Conservation (phyloP, 2,797 vertebrate species). For the Scolopax rusticola region DNA sequence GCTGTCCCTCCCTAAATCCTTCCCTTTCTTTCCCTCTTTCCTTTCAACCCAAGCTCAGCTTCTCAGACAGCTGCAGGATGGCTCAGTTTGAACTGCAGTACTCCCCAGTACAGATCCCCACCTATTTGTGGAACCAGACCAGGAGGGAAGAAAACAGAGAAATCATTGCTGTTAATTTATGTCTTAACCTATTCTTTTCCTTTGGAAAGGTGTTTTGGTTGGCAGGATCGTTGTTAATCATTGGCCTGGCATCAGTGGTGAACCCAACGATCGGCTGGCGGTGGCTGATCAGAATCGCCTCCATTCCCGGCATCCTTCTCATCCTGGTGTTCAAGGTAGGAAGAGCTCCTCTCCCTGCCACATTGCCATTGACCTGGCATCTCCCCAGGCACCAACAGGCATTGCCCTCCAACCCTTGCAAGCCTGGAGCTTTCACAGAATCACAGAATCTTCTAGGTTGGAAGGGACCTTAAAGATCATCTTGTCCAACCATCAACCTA, state of each 20-base stretch:
- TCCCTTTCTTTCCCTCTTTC: neutral
- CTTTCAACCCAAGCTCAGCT: neutral
- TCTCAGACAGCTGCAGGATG: neutral
- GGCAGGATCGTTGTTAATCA: constrained; percentile 90
- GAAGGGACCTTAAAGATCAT: too few species aligned
- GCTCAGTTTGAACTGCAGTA: neutral
- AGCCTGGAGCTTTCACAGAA: too few species aligned
- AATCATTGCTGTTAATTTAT: neutral
- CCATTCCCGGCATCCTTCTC: constrained; percentile 89
- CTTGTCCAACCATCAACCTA: too few species aligned
- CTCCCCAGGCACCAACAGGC: neutral
- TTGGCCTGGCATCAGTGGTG: constrained; percentile 88
- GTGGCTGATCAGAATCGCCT: constrained; percentile 92
- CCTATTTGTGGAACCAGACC: neutral
- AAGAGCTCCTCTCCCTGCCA: neutral
- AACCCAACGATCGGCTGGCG: constrained; percentile 92
- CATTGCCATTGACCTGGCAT: accelerated
- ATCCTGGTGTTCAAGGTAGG: constrained; percentile 89
- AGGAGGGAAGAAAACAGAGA: neutral
- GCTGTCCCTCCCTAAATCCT: neutral
- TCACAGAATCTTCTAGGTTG: too few species aligned
- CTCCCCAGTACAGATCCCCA: neutral
- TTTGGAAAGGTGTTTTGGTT: constrained; percentile 92
- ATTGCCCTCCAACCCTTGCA: accelerated
- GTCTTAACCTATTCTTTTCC: neutral